Conservation (phyloP, 2,113 vertebrate genomes). For the Oreotrochilus melanogaster region DNA sequence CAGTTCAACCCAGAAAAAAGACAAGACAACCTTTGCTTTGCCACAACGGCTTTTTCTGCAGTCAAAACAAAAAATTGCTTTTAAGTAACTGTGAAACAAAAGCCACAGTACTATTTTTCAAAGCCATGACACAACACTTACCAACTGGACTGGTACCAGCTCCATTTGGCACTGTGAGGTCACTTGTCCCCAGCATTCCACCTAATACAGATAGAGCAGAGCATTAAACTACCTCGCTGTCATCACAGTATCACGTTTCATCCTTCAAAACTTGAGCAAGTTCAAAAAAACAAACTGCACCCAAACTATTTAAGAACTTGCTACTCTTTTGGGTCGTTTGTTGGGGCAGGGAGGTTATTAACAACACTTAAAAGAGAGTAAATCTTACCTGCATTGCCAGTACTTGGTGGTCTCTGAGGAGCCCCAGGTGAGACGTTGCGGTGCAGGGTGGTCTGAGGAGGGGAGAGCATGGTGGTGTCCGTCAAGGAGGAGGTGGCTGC, state of each 20-base stretch:
- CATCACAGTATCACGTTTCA: fast-evolving
- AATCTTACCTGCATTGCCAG: conserved; percentile 87
- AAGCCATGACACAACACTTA: conserved; percentile 67
- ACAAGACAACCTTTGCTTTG: fast-evolving
- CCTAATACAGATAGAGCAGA: conserved; percentile 73
- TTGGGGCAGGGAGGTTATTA: no score
- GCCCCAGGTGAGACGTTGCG: conserved; percentile 90
- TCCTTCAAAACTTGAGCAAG: neutral
- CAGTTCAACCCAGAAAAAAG: neutral
- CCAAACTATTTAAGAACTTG: neutral
- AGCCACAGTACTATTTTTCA: neutral
- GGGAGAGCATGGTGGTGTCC: conserved; percentile 93
- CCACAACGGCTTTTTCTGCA: neutral
- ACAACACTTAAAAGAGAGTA: no score
- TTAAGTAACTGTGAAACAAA: neutral
- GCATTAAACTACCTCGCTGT: neutral
- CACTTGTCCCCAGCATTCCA: conserved; percentile 87
- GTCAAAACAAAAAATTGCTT: neutral
- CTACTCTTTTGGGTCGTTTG: fast-evolving
- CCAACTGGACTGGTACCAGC: conserved; percentile 89
- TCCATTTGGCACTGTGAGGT: conserved; percentile 91
- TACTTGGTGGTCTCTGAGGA: conserved; percentile 91
- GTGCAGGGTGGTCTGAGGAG: conserved; percentile 89
- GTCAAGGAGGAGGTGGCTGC: conserved; percentile 87
- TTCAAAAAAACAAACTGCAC: neutral